These are phyloP conservation scores for Deilephila porcellus DNA, from an alignment of 2,888 invertebrate genomes.

Conservation along the genomic window DNA sequence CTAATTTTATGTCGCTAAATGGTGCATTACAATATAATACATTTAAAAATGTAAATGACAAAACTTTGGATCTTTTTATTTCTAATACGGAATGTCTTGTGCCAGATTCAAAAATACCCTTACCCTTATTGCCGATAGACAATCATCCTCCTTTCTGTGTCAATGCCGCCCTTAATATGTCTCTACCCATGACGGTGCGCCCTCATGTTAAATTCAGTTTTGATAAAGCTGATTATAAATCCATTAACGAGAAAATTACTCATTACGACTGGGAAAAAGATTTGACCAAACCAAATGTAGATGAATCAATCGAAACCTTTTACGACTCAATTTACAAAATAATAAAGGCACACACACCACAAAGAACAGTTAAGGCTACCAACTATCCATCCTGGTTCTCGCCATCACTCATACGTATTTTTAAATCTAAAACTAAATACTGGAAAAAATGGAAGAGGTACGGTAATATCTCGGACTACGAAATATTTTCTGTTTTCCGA, in stretches of 20 bases:
- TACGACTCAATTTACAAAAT: not conserved
- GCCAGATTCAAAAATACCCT: no score
- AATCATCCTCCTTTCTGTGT: not conserved
- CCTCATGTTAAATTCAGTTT: no score
- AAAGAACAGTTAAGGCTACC: not conserved
- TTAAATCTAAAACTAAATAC: not conserved
- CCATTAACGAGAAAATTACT: not conserved
- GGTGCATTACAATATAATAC: no score
- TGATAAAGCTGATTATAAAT: not conserved
- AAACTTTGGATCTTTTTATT: no score
- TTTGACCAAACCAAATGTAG: not conserved
- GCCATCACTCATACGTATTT: not conserved
- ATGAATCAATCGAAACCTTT: not conserved
- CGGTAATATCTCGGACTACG: not conserved
- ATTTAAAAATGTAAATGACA: no score
- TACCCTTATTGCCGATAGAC: no score
- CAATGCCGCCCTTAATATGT: no score
- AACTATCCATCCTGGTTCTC: not conserved
- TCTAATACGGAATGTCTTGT: no score
- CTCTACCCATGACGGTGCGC: no score
- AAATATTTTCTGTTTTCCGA: not conserved
- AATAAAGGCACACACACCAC: not conserved
- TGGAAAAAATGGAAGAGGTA: not conserved
- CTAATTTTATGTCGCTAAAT: no score
- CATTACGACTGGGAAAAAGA: not conserved